These are phyloP conservation scores for Craseonycteris thonglongyai DNA, from an alignment of 2,113 vertebrate species.

Conservation along the genomic window DNA sequence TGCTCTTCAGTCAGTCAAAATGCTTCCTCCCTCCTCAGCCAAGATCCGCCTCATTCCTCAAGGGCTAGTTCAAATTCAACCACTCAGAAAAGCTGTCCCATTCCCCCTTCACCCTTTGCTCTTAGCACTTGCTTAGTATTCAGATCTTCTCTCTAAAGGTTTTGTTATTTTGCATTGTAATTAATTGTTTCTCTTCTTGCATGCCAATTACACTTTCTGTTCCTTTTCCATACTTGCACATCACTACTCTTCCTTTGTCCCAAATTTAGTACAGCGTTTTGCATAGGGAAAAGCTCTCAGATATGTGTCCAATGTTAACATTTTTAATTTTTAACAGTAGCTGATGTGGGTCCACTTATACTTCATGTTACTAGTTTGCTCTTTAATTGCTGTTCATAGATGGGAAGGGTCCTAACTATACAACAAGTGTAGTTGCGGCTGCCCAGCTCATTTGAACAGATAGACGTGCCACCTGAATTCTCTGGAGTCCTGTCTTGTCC, in stretches of 20 bases:
- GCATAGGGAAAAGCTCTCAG: neutral
- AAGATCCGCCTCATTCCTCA: neutral
- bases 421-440: neutral
- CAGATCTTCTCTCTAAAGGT: neutral
- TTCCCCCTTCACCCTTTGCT: neutral
- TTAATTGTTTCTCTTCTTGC: neutral
- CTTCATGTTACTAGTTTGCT: too few relatives aligned
- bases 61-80: neutral
- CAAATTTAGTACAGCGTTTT: neutral
- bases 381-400: too few relatives aligned
- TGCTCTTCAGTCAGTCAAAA: neutral
- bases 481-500: neutral
- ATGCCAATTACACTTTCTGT: neutral
- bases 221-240: neutral
- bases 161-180: neutral
- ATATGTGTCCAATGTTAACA: neutral
- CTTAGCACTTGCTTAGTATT: neutral
- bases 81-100: neutral
- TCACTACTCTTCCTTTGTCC: neutral
- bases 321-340: neutral
- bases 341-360: neutral
- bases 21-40: too few relatives aligned
- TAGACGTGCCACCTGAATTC: neutral
- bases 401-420: too few relatives aligned
- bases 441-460: neutral